These are phyloP conservation scores for Pseudonaja textilis DNA, from an alignment of 2,113 vertebrate species.

Conservation along the genomic window DNA sequence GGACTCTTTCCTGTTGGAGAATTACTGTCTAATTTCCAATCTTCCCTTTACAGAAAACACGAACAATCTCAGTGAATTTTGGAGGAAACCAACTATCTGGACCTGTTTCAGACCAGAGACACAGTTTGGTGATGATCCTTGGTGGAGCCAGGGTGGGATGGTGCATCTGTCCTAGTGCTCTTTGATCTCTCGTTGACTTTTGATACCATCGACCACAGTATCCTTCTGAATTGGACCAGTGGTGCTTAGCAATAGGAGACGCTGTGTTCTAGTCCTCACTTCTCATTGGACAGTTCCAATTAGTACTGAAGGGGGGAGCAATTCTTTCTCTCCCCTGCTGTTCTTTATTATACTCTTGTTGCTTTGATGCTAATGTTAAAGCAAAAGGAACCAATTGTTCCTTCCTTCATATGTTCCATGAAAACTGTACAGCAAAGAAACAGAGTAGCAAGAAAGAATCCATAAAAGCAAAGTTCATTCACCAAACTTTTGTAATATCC, in stretches of 20 bases:
- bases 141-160: neutral
- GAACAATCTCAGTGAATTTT: neutral
- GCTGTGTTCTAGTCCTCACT: neutral
- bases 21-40: neutral
- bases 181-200: neutral
- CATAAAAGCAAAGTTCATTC: neutral
- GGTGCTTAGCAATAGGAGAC: neutral
- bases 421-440: neutral
- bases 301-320: neutral
- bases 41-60: neutral
- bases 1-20: neutral
- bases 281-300: neutral
- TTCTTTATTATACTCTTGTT: neutral
- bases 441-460: neutral
- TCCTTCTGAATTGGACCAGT: neutral
- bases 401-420: neutral
- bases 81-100: neutral
- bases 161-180: neutral
- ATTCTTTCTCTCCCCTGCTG: neutral
- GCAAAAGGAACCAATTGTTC: neutral
- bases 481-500: neutral
- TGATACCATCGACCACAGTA: neutral
- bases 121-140: neutral
- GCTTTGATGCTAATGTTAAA: neutral
- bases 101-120: neutral